phyloP scores from a whole-genome alignment of 2,797 vertebrate species.

The Okamejei kenojei region DNA sequence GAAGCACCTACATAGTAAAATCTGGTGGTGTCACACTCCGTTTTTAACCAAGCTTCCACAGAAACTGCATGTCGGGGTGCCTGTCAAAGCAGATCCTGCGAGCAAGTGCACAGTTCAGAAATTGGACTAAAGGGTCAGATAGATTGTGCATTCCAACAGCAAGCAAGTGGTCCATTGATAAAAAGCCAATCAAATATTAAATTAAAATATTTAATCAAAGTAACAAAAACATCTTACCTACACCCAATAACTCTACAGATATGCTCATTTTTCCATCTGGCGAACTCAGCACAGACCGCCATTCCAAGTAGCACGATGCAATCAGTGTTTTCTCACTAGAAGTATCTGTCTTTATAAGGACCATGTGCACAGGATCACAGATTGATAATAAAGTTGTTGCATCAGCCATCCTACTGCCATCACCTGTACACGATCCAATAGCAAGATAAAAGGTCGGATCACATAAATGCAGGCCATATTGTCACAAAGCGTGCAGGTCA shows the following conservation, averaged over 20 bases:
- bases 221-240: constrained; percentile 66
- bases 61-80: not conserved
- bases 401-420: constrained; percentile 83
- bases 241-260: constrained; percentile 85
- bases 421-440: constrained; percentile 59
- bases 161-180: not conserved
- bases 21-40: not conserved
- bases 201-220: not conserved
- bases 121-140: not conserved
- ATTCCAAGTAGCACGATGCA: constrained; percentile 89
- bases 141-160: not conserved
- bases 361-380: constrained; percentile 86
- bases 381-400: constrained; percentile 83
- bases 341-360: constrained; percentile 82
- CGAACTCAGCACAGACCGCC: constrained; percentile 76
- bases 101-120: not conserved
- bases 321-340: constrained; percentile 78
- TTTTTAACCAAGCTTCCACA: not conserved
- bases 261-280: constrained; percentile 68
- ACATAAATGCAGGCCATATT: not conserved
- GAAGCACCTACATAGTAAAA: not conserved
- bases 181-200: not conserved
- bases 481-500: not conserved
- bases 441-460: not conserved
- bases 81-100: not conserved